A percentile compares a stretch with the other conserved stretches of the same genome.
Evolutionary conservation across 37 sponge, comb jelly and placozoan species (phyloP).

Genomic region (Hexactinellida sp.): DNA sequence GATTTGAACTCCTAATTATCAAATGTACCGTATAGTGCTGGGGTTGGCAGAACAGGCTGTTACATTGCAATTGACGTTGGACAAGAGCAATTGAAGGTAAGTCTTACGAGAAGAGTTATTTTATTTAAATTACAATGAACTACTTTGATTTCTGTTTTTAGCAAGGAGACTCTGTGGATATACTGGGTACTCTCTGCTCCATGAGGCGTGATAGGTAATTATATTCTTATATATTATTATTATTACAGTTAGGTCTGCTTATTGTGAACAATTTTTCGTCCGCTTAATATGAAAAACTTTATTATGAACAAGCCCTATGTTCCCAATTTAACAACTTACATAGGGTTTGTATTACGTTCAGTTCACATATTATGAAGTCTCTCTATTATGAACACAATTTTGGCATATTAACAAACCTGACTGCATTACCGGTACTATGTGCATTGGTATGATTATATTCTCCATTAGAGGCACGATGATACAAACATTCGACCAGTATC

Average conservation of each 20-base stretch:
- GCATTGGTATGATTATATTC: neutral
- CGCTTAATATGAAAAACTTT: too few species aligned
- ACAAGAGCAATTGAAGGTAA: neutral
- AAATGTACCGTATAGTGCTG: neutral
- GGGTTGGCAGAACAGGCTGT: slow-evolving; percentile 7
- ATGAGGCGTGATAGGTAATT: slow-evolving; percentile 1
- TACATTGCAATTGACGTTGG: slow-evolving; percentile 3
- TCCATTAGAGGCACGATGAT: slow-evolving; percentile 4
- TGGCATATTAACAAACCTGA: too few species aligned
- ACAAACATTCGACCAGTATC: neutral
- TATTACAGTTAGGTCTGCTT: too few species aligned
- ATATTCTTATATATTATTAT: neutral
- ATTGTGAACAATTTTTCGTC: too few species aligned
- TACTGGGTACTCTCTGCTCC: neutral
- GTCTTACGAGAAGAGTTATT: neutral
- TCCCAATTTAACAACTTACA: too few species aligned
- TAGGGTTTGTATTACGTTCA: too few species aligned
- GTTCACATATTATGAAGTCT: too few species aligned
- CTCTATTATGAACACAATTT: too few species aligned
- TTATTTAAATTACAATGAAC: neutral
- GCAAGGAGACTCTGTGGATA: neutral
- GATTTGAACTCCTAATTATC: too few species aligned
- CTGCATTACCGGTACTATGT: too few species aligned
- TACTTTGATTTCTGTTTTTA: neutral
- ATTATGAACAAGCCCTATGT: too few species aligned